Evolutionary conservation across 2,113 vertebrate species (phyloP), one percentile per base, ranked within the genome.

Genomic region (Gobius niger): DNA sequence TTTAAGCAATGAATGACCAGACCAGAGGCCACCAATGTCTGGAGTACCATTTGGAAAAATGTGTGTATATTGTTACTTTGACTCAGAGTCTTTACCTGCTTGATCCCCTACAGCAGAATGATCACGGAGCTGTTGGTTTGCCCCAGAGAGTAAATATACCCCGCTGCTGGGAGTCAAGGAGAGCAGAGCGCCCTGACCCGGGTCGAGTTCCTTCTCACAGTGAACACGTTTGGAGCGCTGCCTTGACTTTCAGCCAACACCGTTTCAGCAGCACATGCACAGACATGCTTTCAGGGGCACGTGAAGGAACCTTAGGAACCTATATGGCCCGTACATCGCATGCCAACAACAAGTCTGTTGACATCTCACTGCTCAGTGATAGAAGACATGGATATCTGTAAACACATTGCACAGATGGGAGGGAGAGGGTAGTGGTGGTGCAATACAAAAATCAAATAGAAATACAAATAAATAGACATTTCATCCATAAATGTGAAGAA

Each of bases 151-250:
- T 70, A 67, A 7, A 69, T 80, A 46, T 72, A 78, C 63, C 41
- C 2, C 1, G 18, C 5, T 47, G 66, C 14, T 44, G 0, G 14
- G 47, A 51, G 59, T 47, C 51, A 59, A 54, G 49, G 47, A 67
- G 24, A 19, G 66, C 18, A 15, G 11, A 11, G 57, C 24, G 47
- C 47, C 7, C 15, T 10, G 63, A 46, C 8, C 47, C 1, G 63
- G 16, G 9, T 83, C 61, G 2, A 18, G 65, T 76, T 47, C 61
- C 51, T 60, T 69, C 65, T 70, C 72, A 63, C 54, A 67, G 60
- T 72, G 73, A 61, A 46, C 42, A 65, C 15, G 50, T 41, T 49
- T 59, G 68, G 52, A 50, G 56, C 7, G 47, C 67, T 9, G 54
- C 13, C 12, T 60, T 68, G 78, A 63, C 64, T 16, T 24, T 56